Evolutionary conservation across 2,113 vertebrate species (phyloP).

Genomic region (Collichthys lucidus): DNA sequence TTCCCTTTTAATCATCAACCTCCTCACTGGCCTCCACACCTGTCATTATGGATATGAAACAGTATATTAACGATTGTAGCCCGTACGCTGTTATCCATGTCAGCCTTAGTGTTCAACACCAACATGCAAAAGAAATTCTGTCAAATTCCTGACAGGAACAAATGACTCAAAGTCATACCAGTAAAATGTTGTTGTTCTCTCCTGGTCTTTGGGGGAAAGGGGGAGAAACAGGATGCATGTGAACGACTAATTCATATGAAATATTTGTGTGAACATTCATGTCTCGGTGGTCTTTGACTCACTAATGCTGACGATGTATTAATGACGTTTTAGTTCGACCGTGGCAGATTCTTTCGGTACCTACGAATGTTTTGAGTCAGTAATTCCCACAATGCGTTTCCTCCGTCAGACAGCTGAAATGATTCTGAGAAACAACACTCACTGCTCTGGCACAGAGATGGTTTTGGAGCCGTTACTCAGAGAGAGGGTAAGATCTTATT

Average conservation of each 20-base stretch:
- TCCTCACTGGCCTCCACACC: not conserved
- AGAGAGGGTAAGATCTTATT: constrained; percentile 85
- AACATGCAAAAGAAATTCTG: not conserved
- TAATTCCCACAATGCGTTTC: constrained; percentile 37
- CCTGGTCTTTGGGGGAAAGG: not conserved
- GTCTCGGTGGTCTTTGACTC: constrained; percentile 54
- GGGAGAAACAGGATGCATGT: constrained; percentile 45
- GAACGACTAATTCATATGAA: constrained; percentile 23
- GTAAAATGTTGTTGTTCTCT: not conserved
- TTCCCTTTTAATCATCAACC: not conserved
- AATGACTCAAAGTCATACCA: not conserved
- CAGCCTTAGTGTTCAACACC: not conserved
- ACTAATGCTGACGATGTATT: constrained; percentile 12
- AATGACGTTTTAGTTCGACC: not conserved
- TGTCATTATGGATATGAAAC: not conserved
- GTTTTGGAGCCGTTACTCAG: constrained; percentile 89
- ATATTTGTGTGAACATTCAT: constrained; percentile 42
- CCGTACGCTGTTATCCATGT: not conserved
- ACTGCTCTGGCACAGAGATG: constrained; percentile 85
- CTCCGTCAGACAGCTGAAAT: constrained; percentile 88
- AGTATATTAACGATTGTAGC: too few species aligned
- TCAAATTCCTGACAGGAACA: constrained; percentile 10
- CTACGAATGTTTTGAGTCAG: constrained; percentile 27
- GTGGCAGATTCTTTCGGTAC: not conserved
- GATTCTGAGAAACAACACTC: constrained; percentile 88